phyloP scores from a whole-genome alignment of 2,888 invertebrate genomes.

The Apamea epomidion region DNA sequence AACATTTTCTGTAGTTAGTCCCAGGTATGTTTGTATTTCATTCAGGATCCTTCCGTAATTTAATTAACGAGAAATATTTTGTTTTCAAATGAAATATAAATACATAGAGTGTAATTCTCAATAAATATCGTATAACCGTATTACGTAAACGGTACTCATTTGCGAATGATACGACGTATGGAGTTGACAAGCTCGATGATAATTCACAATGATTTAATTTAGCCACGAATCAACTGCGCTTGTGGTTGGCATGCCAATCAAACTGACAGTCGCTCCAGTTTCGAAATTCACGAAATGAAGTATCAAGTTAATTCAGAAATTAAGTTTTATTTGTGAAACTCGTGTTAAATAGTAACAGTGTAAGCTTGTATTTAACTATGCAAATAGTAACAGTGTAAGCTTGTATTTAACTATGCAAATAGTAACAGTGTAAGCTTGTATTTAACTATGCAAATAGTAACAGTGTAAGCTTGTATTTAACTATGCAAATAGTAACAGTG shows the following conservation, averaged over 20 bases:
- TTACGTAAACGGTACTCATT: conserved; percentile 14
- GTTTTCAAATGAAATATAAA: not conserved
- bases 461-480: conserved; percentile 15
- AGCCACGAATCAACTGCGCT: conserved; percentile 21
- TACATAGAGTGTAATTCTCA: not conserved
- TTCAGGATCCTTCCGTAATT: not conserved
- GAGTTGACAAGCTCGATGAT: conserved; percentile 46
- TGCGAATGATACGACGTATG: conserved; percentile 7
- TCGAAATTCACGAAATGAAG: conserved; percentile 26
- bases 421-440: conserved; percentile 2
- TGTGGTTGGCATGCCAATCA: conserved; percentile 41
- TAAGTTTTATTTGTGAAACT: conserved; percentile 21
- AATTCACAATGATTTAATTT: conserved; percentile 54
- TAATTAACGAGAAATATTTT: not conserved
- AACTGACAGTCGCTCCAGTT: conserved; percentile 22
- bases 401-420: conserved; percentile 23
- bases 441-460: conserved; percentile 15
- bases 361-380: conserved; percentile 11
- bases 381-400: conserved; percentile 11
- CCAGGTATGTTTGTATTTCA: not conserved
- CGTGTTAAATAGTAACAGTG: conserved; percentile 1
- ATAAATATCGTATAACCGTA: conserved; percentile 8
- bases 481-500: conserved; percentile 1
- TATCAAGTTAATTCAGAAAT: conserved; percentile 37
- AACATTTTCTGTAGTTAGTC: not conserved